Evolutionary conservation across 2,888 invertebrate species (phyloP), one percentile per base, ranked within the genome.

Genomic region (Bugula neritina): DNA sequence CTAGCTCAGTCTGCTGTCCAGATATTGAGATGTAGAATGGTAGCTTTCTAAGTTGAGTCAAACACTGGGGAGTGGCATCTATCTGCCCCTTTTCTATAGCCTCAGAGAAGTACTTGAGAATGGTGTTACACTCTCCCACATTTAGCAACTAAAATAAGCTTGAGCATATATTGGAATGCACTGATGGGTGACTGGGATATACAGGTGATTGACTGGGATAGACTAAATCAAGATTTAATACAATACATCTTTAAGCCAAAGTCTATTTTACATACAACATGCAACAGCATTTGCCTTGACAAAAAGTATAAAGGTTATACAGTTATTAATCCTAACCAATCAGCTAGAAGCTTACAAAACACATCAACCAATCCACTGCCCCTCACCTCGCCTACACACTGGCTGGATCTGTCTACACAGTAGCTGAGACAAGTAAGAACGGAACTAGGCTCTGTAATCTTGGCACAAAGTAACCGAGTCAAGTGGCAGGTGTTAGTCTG

Each of bases 31-130:
- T 55, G 71, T 74, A 77, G 25, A 77, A 55, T 1, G 77, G 77
- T 29, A 77, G 73, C 10, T 69, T 54, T 17, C 75, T 54, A 35
- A 77, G 73, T 13, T 71, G 70, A n/a, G 71, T 34, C 23, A 54
- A 3, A 23, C 70, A 70, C 29, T 70, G 23, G 2, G 70, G 35
- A 25, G 21, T 25, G 25, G 63, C 70, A 31, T 74, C 72, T 3
- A 71, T 69, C 35, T 73, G 54, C 76, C 76, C 75, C 5, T 52
- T 31, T 13, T 74, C 74, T 0, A 73, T 52, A n/a, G 74, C 72
- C 52, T 77, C 77, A 70, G 69, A 74, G 73, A 76, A 77, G 70
- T 77, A 77, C 58, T 74, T 76, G 35, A 76, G 69, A 23, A 77
- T 76, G 52, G 72, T 57, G 71, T 73, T 72, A 71, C 75, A 74